These are phyloP conservation scores for Hyaena hyaena DNA, from an alignment of 2,113 vertebrate species.

Conservation along the genomic window DNA sequence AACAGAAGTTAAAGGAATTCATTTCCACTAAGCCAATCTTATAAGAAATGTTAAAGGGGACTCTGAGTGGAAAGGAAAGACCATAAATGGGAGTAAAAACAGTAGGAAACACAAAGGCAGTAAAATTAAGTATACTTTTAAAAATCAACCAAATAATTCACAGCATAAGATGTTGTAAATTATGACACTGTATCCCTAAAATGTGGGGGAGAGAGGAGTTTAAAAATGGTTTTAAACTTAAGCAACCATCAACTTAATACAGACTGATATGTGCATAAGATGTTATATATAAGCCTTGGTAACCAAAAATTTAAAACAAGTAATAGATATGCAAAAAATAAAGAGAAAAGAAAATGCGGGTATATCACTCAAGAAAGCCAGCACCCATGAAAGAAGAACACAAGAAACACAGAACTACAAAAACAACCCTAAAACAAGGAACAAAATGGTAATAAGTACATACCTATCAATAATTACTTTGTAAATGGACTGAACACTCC, in stretches of 20 bases:
- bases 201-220: background rate
- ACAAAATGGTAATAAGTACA: background rate
- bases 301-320: background rate
- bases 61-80: background rate
- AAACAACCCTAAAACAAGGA: background rate
- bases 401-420: background rate
- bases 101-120: background rate
- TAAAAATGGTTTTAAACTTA: background rate
- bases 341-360: background rate
- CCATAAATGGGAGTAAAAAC: background rate
- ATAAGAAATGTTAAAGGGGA: background rate
- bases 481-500: background rate
- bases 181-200: background rate
- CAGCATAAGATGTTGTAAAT: background rate
- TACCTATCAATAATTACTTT: background rate
- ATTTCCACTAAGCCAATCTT: background rate
- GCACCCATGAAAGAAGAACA: background rate
- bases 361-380: background rate
- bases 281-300: background rate
- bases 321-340: background rate
- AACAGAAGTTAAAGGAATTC: background rate
- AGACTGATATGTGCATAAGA: background rate
- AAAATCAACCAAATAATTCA: background rate
- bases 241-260: background rate
- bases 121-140: background rate